Evolutionary conservation across 2,888 invertebrate genomes (phyloP), one percentile per base, ranked within the genome.

Genomic region (Dasypogon diadema): DNA sequence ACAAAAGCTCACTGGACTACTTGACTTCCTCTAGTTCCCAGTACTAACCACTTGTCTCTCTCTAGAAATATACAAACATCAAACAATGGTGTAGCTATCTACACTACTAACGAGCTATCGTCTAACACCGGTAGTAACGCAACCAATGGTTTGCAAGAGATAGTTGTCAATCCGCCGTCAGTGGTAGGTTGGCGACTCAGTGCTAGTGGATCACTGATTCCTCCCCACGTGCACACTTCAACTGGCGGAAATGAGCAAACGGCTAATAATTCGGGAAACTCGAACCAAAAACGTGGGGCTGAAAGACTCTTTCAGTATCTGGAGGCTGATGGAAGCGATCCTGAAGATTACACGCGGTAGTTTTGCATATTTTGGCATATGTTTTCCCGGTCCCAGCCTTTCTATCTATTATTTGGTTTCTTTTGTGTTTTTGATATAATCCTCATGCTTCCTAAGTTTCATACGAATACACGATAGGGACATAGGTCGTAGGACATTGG

Each of bases 241-340:
- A 30, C 60, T 60, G 68, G 74, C 70, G 74, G 76, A 63, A 77
- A 79, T 80, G 80, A 77, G 80, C 74, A 80, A 78, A 82, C 85
- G 74, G 83, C 85, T 76, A 84, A 84, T 80, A 70, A 26, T 54
- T 70, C 70, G 70, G 81, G 84, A 74, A 81, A 83, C 78, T 84
- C 83, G 56, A 84, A 82, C 80, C 85, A 84, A 81, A 86, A 87
- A 82, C 89, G 89, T 79, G 92, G 92, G 79, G 91, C 92, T 75
- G 91, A 91, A 80, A 87, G 91, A 77, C 88, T 92, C 74, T 92
- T 92, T 87, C 92, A 90, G 82, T 92, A 90, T 88, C 89, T 91
- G 88, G 92, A 91, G 87, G 92, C 92, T 78, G 92, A 92, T 87
- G 91, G 91, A 81, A 91, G 91, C 75, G 91, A 90, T 83, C 88